Evolutionary conservation across 2,797 vertebrate species (phyloP), one percentile per base, ranked within the genome.

Genomic region (Rhabdophis nuchalis): DNA sequence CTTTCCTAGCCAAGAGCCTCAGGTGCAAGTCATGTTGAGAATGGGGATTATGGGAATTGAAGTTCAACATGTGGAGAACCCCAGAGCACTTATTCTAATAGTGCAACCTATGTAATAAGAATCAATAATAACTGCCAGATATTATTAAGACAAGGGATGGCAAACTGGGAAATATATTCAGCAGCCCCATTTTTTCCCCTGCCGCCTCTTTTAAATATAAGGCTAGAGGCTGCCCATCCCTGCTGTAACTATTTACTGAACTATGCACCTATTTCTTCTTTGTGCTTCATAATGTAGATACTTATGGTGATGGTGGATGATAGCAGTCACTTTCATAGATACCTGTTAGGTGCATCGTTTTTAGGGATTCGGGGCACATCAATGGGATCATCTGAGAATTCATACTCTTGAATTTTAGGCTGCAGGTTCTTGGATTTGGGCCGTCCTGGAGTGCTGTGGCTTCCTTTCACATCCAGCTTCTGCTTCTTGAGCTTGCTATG

Each of bases 271-370:
- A 8, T 32, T 53, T 27, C 29, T 61, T 11, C n/a, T 64, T 86
- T 9, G n/a, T 56, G 52, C 5, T 27, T 32, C 16, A 6, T 14
- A 54, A 54, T 7, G 23, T 53, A 29, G 41, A 9, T 54, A 52
- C 1, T 25, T 25, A 72, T 14, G 20, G 25, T 11, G 50, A 54
- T 12, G 23, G 53, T 41, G 10, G 86, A 12, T 27, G 4, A 60
- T 16, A 27, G n/a, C 77, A 82, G 4, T 18, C n/a, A 13, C 56
- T 61, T 18, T n/a, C 54, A 90, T 88, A 90, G 94, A 5, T 94
- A 99, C 99, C 99, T 99, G 98, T 99, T 99, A 0, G 99, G 99
- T 54, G 99, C 98, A 91, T 99, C 99, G 0, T 99, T 99, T 98
- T 99, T 99, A 91, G 99, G 99, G 93, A 99, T 99, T 92, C 99